Base-by-base conservation (phyloP, 2,797 vertebrate genomes). In the Silurus aristotelis region DNA sequence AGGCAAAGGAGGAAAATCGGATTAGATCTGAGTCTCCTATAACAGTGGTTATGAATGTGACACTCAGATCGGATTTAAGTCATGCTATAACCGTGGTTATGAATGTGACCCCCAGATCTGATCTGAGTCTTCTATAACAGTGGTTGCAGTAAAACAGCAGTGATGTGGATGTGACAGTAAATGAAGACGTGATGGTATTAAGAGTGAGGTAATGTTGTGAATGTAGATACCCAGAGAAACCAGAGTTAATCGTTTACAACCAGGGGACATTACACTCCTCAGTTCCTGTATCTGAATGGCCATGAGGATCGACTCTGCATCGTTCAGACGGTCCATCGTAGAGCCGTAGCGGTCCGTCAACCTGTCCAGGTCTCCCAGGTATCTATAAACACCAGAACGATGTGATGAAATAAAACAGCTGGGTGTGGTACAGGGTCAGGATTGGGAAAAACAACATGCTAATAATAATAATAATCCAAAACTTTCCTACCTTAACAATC, bases 161-260 rank as follows among this genome's bases (percentile, higher is more conserved):
- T 38, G 38, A 38, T 38, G 38, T 38, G 38, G 38, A 38, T 38
- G 38, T 38, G 38, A 38, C 38, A 38, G 38, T 38, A 38, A 38
- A 38, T 4, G 38, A 4, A 38, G 38, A 4, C 4, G 38, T 38
- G 4, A 38, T 38, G 38, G 38, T 38, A 38, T 38, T 38, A 38
- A 38, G 4, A 3, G 46, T 15, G 76, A 63, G 22, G 60, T 25
- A 13, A 6, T 27, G 38, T 52, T 52, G 25, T 80, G 38, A 81
- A 20, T 27, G 46, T 67, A 2, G 15, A 55, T 96, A 99, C 98
- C 96, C 87, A 98, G 93, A 0, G 95, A 96, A 87, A 93, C 96
- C 98, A 98, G 99, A 73, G 94, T 98, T 38, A 99, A 87, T 84
- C 95, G 94, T 92, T 91, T 96, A 82, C 93, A 95, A 31, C 97